Evolutionary conservation across 2,888 invertebrate genomes (phyloP), one percentile per base, ranked within the genome.

Genomic region (Leptinotarsa peninsularis): DNA sequence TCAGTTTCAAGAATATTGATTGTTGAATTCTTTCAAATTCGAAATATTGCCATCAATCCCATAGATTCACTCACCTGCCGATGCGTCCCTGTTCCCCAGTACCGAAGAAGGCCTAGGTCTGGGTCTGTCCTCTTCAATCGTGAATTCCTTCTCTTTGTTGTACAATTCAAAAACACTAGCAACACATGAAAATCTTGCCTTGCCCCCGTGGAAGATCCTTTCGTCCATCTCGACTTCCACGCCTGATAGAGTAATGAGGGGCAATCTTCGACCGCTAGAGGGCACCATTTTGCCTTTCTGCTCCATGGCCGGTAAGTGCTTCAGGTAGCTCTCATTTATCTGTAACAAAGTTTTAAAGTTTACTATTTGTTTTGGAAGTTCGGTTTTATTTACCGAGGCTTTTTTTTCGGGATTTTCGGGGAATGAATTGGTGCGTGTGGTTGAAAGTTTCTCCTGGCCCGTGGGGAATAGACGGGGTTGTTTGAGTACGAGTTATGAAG

Each of bases 101-200:
- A 94, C 93, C 75, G 93, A 93, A 78, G 93, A 93, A 83, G 93
- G 91, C 88, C 93, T 91, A 83, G 93, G 91, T 87, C 93, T 91
- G 76, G 94, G 94, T 84, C 92, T 92, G 88, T 94, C 94, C 89
- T 94, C 93, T 87, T 93, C 93, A 83, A 94, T 89, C 82, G 91
- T 89, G 79, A 91, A 89, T 86, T 92, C 92, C 70, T 91, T 90
- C 80, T 91, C 89, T 81, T 91, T 90, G 80, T 90, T 90, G 87
- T 93, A 93, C 82, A 93, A 89, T 86, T 92, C 91, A 89, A 93
- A 93, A 87, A 93, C 89, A 82, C 90, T 91, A 74, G 92, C 93
- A 83, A 91, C 90, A 87, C 93, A 93, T 82, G 91, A 90, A 81
- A 93, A 89, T 79, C 91, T 90, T 76, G 93, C 89, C 83, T 91